Evolutionary conservation across 2,113 vertebrate genomes (phyloP), one percentile per base, ranked within the genome.

Genomic region (Hippolais icterina): DNA sequence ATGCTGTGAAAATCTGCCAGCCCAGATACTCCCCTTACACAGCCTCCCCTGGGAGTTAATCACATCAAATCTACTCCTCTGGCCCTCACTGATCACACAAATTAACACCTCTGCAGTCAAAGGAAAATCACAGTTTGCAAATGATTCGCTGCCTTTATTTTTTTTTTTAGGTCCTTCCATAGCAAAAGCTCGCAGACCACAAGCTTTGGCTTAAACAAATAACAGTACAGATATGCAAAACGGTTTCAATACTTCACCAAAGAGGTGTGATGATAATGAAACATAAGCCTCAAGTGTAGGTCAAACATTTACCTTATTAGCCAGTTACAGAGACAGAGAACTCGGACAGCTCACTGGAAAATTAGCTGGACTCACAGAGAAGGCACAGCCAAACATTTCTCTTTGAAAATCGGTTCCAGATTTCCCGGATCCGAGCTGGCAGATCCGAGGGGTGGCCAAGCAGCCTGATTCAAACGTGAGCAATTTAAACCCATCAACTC

Each of bases 391-490:
- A 65, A 66, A 11, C 44, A 12, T 10, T 61, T 83, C 5, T 50
- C 54, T 65, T 19, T 24, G 42, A 54, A 50, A 50, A 19, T 15
- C 60, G 2, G 21, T 11, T 66, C 64, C 79, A 42, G 35, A 59
- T 52, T 29, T 69, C 83, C 79, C 76, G n/a, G n/a, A n/a, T n/a
- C n/a, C n/a, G n/a, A 28, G 37, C 18, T 50, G 25, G 54, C 75
- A 50, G 47, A 56, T 65, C 65, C 84, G 29, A 77, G 75, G 47
- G 53, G 22, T 41, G 65, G 27, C 84, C 31, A 11, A 69, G 57
- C 57, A 18, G 39, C 81, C 69, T 8, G 56, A 11, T 20, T 63
- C 1, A 0, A 82, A 42, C 0, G 1, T 0, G 1, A 79, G 17
- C 1, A 33, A 70, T 68, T 54, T 52, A 44, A 86, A 44, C 11